These are phyloP conservation scores for Gulo gulo DNA, from an alignment of 2,113 vertebrate species.

Conservation along the genomic window DNA sequence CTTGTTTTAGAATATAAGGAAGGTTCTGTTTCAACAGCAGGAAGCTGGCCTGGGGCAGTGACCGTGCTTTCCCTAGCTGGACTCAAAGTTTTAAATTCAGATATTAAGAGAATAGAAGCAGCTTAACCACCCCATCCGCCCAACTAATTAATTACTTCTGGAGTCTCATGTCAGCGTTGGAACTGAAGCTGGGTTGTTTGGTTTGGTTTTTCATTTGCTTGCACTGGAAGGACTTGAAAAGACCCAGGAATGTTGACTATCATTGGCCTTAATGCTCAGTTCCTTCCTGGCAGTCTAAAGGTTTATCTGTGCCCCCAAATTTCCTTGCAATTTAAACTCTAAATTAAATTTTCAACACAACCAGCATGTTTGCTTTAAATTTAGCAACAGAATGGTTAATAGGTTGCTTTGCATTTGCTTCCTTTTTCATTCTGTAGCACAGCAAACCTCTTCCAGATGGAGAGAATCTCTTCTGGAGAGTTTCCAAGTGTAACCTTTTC, in stretches of 20 bases:
- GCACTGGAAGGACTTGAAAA: not conserved
- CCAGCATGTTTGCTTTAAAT: constrained; percentile 30
- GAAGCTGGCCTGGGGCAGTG: not conserved
- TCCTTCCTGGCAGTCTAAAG: not conserved
- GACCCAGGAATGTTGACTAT: not conserved
- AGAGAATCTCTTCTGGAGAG: not conserved
- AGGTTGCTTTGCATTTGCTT: not conserved
- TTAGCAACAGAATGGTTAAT: not conserved
- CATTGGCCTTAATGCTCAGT: not conserved
- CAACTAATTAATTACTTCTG: not conserved
- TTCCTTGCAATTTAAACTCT: not conserved
- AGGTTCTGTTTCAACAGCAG: not conserved
- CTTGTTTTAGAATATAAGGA: not conserved
- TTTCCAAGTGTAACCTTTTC: not conserved
- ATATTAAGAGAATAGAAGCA: not conserved
- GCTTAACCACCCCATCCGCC: not conserved
- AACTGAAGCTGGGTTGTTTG: not conserved
- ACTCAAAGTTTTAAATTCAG: not conserved
- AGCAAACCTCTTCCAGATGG: not conserved
- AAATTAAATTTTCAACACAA: not conserved
- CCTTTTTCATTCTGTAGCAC: constrained; percentile 10
- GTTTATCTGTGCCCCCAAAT: not conserved
- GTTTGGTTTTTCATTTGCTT: not conserved
- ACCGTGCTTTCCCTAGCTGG: not conserved
- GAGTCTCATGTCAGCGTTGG: not conserved